Evolutionary conservation across 2,797 vertebrate species (phyloP).

Genomic region (Schizopygopsis pylzovi): DNA sequence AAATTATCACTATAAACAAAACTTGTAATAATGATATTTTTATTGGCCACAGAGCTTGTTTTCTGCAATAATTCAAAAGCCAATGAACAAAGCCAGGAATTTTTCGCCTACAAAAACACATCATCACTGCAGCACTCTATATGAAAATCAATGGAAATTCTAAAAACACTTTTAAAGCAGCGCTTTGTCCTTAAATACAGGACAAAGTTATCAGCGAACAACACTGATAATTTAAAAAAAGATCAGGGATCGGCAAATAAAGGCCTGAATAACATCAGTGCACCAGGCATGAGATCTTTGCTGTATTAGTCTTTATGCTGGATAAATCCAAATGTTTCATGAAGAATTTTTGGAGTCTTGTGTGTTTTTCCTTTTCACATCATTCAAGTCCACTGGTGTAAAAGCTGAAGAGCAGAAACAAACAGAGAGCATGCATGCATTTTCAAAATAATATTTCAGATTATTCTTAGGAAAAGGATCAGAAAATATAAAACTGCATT

Average conservation of each 20-base stretch:
- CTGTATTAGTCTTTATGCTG: background rate
- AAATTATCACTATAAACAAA: background rate
- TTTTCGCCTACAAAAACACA: too few relatives aligned
- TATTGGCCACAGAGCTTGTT: background rate
- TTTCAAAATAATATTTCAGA: background rate
- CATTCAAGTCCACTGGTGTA: constrained; percentile 84
- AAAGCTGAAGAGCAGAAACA: constrained; percentile 74
- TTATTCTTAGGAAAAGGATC: background rate
- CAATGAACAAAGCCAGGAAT: background rate
- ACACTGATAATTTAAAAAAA: background rate
- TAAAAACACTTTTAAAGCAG: background rate
- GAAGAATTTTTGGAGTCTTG: constrained; percentile 72
- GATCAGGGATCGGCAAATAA: background rate
- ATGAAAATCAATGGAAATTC: background rate
- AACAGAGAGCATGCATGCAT: background rate
- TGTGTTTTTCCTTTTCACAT: constrained; percentile 81
- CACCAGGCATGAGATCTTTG: background rate
- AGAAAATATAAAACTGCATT: background rate
- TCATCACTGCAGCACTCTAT: background rate
- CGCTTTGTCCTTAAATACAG: background rate
- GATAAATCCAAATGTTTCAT: background rate
- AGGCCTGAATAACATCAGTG: background rate
- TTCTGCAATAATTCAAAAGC: background rate
- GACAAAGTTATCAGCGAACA: background rate
- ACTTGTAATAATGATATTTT: background rate